Percentiles rank a stretch among this genome's conserved stretches.
Conservation (phyloP, 2,113 vertebrate genomes). For the Caloenas nicobarica region DNA sequence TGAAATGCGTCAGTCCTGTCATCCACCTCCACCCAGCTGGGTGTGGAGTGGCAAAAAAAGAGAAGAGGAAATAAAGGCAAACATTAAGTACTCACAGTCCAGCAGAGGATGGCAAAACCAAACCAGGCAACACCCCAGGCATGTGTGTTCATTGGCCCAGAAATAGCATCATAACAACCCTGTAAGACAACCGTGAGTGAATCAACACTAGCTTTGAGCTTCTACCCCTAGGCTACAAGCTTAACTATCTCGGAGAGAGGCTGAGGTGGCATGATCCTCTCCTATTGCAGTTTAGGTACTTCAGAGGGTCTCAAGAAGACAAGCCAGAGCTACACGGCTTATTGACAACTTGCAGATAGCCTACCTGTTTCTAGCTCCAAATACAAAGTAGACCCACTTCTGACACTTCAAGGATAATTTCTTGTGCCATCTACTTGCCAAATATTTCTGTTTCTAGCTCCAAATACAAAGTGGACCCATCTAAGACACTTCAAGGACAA, state of each 20-base stretch:
- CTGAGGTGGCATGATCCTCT: not conserved
- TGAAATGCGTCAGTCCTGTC: not conserved
- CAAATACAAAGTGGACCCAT: not conserved
- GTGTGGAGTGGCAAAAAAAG: not conserved
- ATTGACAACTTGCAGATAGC: not conserved
- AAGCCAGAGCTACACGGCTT: not conserved
- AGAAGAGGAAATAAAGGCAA: not conserved
- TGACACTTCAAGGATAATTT: not conserved
- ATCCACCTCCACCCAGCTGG: not conserved
- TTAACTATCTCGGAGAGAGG: not conserved
- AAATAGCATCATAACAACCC: constrained; percentile 80
- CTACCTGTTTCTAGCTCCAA: not conserved
- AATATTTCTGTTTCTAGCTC: not conserved
- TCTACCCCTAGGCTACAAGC: not conserved
- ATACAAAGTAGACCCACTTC: not conserved
- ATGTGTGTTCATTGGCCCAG: constrained; percentile 74
- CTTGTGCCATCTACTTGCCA: not conserved
- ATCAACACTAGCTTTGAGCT: not conserved
- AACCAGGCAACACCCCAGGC: constrained; percentile 85
- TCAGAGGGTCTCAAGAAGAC: not conserved
- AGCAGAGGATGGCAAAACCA: constrained; percentile 86
- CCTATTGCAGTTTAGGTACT: not conserved
- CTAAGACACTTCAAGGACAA: not conserved
- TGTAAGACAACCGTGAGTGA: not conserved
- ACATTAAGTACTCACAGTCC: constrained; percentile 77